Base-by-base conservation (phyloP, 1,140 invertebrate genomes). In the Watersipora subatra region DNA sequence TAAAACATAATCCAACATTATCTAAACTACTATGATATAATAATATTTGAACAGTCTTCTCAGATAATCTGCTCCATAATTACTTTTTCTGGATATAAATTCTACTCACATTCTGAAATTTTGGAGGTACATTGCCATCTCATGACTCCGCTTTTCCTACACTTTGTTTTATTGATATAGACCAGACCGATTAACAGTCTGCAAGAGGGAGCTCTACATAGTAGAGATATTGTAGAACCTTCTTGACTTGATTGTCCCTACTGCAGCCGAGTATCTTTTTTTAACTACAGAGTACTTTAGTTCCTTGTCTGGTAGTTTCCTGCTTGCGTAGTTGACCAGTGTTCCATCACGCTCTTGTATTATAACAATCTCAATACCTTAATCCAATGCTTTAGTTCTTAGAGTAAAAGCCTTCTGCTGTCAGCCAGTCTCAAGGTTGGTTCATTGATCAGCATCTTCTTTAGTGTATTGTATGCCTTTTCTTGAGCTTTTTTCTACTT, bases 401-500 rank as follows among this genome's bases (percentile, higher is more conserved):
- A 67, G 20, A 12, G 26, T 2, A 25, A 67, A 56, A 58, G 62
- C n/a, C 30, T 58, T 56, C 24, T 20, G 3, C 17, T 27, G 28
- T 68, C 64, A 25, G 64, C 29, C 19, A 62, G 2, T 17, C 29
- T 19, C 3, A 68, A 28, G 22, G 66, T 34, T 12, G 64, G 57
- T 56, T 15, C 25, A 12, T 2, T 29, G 28, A 26, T 20, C 24
- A 66, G 20, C 22, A 20, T 28, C 17, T 15, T 25, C 30, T 68
- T 68, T 22, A 68, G 46, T 3, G 15, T 61, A 2, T 1, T 2
- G 20, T 28, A 63, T 46, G 62, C 62, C 20, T 29, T 7, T 3
- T 63, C 28, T 19, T 61, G 20, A 59, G 25, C 28, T 61, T 56
- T 2, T 20, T 61, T 70, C 68, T 64, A 34, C 34, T 25, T 26